A percentile compares a stretch with the other conserved stretches of the same genome.
Evolutionary conservation across 2,113 vertebrate species (phyloP).

Genomic region (Parotia lawesii): DNA sequence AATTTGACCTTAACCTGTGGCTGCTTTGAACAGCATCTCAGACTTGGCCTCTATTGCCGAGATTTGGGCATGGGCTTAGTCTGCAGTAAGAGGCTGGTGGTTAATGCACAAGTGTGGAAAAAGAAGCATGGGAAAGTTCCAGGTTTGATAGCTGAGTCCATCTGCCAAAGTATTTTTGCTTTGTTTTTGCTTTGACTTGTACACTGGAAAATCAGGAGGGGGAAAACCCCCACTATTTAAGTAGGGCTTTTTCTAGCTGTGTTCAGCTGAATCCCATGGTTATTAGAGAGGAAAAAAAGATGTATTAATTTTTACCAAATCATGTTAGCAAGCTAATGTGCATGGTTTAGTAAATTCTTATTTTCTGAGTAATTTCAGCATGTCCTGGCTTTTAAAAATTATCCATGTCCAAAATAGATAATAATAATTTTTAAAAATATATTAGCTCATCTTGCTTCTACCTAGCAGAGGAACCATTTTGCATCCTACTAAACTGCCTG

Average conservation of each 20-base stretch:
- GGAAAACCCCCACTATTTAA: not conserved
- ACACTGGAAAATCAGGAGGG: not conserved
- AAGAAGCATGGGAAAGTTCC: not conserved
- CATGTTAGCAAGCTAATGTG: not conserved
- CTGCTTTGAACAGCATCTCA: not conserved
- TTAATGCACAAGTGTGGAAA: not conserved
- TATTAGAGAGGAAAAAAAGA: not conserved
- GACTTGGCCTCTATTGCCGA: not conserved
- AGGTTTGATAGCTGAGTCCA: not conserved
- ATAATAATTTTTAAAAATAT: not conserved
- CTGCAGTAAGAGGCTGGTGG: not conserved
- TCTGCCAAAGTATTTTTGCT: conserved; percentile 7
- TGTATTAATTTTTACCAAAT: not conserved
- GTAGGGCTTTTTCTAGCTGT: not conserved
- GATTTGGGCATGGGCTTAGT: not conserved
- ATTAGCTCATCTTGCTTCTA: not conserved
- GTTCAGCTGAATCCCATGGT: not conserved
- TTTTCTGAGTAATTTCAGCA: not conserved
- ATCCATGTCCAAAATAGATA: not conserved
- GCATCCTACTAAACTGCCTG: not conserved
- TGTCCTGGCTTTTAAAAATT: not conserved
- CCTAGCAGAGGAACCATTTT: not conserved
- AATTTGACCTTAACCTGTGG: not conserved
- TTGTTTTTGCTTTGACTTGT: not conserved
- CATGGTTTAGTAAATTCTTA: not conserved